Percentiles rank a stretch among this genome's conserved stretches.
Evolutionary conservation across 2,888 invertebrate genomes (phyloP).

Genomic region (Chymomyza amoena): DNA sequence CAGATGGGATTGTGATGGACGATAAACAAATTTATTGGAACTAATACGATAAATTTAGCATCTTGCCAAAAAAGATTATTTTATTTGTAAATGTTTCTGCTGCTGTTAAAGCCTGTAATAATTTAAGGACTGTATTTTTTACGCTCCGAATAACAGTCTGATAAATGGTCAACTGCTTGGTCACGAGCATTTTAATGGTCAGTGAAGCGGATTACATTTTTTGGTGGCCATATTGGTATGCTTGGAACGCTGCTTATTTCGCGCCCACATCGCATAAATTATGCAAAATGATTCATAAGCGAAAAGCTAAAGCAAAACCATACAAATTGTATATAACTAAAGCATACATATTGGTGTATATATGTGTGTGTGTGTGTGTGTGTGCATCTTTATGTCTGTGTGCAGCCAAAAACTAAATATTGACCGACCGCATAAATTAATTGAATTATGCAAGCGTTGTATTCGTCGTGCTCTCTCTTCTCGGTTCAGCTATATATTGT

Average conservation of each 20-base stretch:
- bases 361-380: not conserved
- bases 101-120: too few species aligned
- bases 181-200: not conserved
- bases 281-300: conserved; percentile 67
- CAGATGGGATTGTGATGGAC: too few species aligned
- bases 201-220: conserved; percentile 23
- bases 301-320: conserved; percentile 42
- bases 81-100: too few species aligned
- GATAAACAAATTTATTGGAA: too few species aligned
- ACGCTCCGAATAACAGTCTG: conserved; percentile 18
- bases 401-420: conserved; percentile 60
- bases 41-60: too few species aligned
- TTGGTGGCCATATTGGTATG: not conserved
- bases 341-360: not conserved
- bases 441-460: conserved; percentile 62
- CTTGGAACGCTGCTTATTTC: not conserved
- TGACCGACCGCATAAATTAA: conserved; percentile 68
- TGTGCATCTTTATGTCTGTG: conserved; percentile 4
- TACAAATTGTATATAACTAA: conserved; percentile 6
- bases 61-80: too few species aligned
- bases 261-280: conserved; percentile 54
- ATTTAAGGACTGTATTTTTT: conserved; percentile 30
- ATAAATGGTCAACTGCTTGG: not conserved
- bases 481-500: conserved; percentile 34
- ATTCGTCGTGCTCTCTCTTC: not conserved